Base-by-base conservation (phyloP, 1,140 invertebrate genomes). In the Muscidifurax raptorellus region DNA sequence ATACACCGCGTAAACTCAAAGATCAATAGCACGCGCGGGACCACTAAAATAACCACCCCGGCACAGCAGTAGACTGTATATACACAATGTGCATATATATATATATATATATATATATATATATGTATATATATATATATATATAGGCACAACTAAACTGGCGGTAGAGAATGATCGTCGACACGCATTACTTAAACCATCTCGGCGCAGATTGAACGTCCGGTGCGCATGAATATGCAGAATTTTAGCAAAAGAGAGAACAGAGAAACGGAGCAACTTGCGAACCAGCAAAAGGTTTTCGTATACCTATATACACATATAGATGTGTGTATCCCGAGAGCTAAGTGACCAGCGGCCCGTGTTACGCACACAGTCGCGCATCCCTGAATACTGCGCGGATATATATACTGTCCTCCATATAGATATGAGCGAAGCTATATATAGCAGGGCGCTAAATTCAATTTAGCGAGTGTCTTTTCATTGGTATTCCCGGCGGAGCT, bases 401-500 rank as follows among this genome's bases (percentile, higher is more conserved):
- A 72, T 40, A 74, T 74, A 74, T 22, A 40, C 9, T 22, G 36
- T 28, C n/a, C n/a, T n/a, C n/a, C n/a, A 18, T 69, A 13, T 59
- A 59, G 18, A n/a, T 59, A 59, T n/a, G 52, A 59, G 6, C 22
- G 76, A 15, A 30, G 44, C 7, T 10, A n/a, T 9, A 32, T 59
- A 64, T 30, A 1, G 66, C 25, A 52, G 52, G 71, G 28, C 82
- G 72, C 75, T 75, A 80, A 84, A 84, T 84, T 74, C 77, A 80
- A 80, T 84, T 84, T 80, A 64, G 67, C 69, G 15, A 84, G 67
- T 74, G 83, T 84, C 83, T 74, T 84, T 84, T 74, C 77, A 80
- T 80, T 84, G 77, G 25, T 80, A 84, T 84, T 80, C 83, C 77
- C 77, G n/a, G 47, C 28, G 59, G 67, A 40, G 7, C n/a, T n/a